Evolutionary conservation across 2,888 invertebrate genomes (phyloP).

Genomic region (Teinopalpus imperialis): DNA sequence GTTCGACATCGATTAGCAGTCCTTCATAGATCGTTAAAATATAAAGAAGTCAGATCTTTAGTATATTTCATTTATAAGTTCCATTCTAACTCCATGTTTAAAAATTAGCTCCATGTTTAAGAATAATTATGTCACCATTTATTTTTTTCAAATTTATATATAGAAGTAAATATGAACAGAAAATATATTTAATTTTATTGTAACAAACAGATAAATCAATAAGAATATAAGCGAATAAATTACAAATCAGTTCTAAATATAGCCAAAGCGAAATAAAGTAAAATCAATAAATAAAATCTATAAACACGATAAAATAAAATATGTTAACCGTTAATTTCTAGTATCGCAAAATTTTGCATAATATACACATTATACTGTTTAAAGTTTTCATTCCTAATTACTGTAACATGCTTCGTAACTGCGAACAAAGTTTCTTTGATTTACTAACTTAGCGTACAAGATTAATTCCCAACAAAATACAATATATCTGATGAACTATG

Average conservation of each 20-base stretch:
- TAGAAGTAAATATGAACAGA: neutral
- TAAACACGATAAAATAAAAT: slow-evolving; percentile 11
- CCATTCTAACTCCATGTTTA: no score
- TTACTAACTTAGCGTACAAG: no score
- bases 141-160: no score
- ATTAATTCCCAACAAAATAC: no score
- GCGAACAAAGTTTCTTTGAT: no score
- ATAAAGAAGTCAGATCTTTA: no score
- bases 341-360: slow-evolving; percentile 13
- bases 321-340: slow-evolving; percentile 3
- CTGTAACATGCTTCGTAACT: neutral
- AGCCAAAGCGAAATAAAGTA: slow-evolving; percentile 6
- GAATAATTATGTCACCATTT: no score
- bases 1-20: no score
- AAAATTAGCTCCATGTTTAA: no score
- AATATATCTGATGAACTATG: no score
- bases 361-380: slow-evolving; percentile 11
- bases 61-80: no score
- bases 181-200: neutral
- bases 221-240: slow-evolving; percentile 13
- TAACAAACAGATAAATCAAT: slow-evolving; percentile 8
- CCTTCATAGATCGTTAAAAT: no score
- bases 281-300: slow-evolving; percentile 21
- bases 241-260: slow-evolving; percentile 8
- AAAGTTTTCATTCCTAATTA: slow-evolving; percentile 2